Base-by-base conservation (phyloP, 1,140 invertebrate species). In the Aphaenogaster floridana region DNA sequence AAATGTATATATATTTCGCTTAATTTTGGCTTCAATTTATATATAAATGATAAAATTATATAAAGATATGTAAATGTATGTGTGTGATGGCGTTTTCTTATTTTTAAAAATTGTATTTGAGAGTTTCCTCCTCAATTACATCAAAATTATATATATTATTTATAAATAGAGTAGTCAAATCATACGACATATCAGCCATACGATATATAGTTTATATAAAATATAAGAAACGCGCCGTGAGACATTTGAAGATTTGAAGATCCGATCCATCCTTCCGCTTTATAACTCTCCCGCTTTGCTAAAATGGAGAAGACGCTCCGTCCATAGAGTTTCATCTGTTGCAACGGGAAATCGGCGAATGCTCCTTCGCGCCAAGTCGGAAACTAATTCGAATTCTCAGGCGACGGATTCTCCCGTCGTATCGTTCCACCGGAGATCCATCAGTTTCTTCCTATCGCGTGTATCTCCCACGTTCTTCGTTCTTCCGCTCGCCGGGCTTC, bases 331-430 rank as follows among this genome's bases (percentile, higher is more conserved):
- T 48, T 28, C n/a, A n/a, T 80, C 39, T 45, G 8, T 34, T 45
- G 80, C 68, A 21, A 72, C 17, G 39, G 68, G 36, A 69, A 69
- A 71, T 61, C 42, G 69, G 68, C 42, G 21, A 72, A 59, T 59
- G 69, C 15, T 61, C 28, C 57, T 74, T 50, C 69, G 34, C 45
- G 17, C 28, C 69, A 39, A 74, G 80, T 68, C 69, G 68, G 34
- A 84, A 74, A 84, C 69, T 84, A 74, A 84, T 84, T 84, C 80
- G 69, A 84, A 84, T 80, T 80, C 86, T 52, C 64, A 42, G 36
- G 71, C 59, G 52, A 84, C 64, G 59, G 36, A 50, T 77, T 71
- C 17, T n/a, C 17, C 36, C 17, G 13, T 74, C 64, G 71, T 86
- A 50, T 78, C 84, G 59, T 78, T 86, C 9, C 63, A 36, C 21